Evolutionary conservation across 2,113 vertebrate species (phyloP).

Genomic region (Phylloscopus trochiloides): DNA sequence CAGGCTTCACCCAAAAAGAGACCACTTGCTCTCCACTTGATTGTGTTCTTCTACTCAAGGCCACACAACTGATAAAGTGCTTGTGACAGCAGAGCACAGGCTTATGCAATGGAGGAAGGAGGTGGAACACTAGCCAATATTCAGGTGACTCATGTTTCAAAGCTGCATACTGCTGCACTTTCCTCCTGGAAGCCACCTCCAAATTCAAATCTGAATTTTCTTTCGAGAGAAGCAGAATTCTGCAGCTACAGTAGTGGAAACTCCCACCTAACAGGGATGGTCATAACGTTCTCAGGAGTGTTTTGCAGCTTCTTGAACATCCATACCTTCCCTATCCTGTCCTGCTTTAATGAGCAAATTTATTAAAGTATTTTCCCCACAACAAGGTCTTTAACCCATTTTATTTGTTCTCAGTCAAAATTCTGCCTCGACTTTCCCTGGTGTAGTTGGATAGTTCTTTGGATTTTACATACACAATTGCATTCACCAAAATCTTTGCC

Average conservation of each 20-base stretch:
- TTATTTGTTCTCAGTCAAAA: background rate
- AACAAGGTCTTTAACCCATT: background rate
- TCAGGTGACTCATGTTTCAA: background rate
- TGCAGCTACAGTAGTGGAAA: background rate
- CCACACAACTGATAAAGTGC: background rate
- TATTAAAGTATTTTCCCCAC: background rate
- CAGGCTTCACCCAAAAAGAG: background rate
- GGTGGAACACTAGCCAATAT: background rate
- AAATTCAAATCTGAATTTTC: background rate
- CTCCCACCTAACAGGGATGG: background rate
- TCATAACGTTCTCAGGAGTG: fast-evolving
- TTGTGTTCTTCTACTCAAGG: background rate
- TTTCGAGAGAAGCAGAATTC: background rate
- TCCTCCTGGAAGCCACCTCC: background rate
- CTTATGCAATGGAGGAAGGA: background rate
- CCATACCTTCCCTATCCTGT: background rate
- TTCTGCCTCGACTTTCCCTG: background rate
- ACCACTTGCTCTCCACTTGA: background rate
- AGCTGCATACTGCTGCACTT: background rate
- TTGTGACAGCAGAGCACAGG: background rate
- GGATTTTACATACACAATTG: background rate
- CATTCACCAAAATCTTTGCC: background rate
- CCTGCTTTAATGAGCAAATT: background rate
- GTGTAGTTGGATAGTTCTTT: background rate
- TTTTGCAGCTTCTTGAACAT: background rate